phyloP scores from a whole-genome alignment of 2,113 vertebrate species.

The Petaurus breviceps region DNA sequence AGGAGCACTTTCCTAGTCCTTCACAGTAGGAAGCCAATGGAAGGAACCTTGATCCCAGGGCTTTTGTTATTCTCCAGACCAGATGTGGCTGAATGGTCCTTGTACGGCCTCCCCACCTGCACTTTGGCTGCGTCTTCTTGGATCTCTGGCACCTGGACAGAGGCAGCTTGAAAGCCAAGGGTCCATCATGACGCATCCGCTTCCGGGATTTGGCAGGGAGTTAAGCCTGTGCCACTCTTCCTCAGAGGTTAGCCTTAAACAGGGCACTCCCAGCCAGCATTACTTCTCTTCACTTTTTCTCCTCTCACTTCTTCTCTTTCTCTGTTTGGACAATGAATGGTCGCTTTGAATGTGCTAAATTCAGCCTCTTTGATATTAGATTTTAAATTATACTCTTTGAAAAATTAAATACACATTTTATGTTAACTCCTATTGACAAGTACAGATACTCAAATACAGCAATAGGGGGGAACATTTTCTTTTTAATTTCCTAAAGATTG shows the following conservation, averaged over 20 bases:
- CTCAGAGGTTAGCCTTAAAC: not conserved
- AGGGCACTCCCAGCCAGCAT: not conserved
- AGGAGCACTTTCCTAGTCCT: not conserved
- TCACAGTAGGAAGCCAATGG: not conserved
- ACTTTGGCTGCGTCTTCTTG: not conserved
- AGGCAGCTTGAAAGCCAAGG: not conserved
- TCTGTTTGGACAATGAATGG: not conserved
- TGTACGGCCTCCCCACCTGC: not conserved
- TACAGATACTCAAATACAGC: not conserved
- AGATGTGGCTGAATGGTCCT: slow-evolving; percentile 8
- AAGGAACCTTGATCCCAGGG: not conserved
- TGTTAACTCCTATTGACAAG: not conserved
- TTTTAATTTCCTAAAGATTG: not conserved
- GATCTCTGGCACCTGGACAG: not conserved
- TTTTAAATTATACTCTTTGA: not conserved
- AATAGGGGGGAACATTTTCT: not conserved
- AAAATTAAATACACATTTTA: not conserved
- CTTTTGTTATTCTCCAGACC: slow-evolving; percentile 15
- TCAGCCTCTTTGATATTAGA: not conserved
- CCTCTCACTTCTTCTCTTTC: not conserved
- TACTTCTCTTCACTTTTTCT: not conserved
- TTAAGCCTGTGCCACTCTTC: not conserved
- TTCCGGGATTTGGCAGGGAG: not conserved
- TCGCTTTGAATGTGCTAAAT: not conserved
- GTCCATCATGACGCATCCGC: not conserved